Conservation (phyloP, 2,113 vertebrate genomes). For the Copsychus sechellarum region DNA sequence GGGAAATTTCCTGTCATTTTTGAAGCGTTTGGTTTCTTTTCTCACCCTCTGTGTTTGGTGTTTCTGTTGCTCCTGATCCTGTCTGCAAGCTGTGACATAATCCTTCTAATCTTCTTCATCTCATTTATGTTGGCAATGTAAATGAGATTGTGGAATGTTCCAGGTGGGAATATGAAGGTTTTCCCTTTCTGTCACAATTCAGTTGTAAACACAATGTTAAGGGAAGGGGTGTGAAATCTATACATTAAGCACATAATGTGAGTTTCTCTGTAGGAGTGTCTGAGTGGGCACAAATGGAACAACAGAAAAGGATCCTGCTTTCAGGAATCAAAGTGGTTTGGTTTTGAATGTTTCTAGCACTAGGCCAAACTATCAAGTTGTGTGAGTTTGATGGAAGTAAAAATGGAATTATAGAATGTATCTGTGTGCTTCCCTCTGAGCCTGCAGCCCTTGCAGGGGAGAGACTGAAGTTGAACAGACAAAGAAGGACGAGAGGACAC, state of each 20-base stretch:
- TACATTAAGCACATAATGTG: background rate
- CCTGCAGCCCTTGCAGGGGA: background rate
- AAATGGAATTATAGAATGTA: fast-evolving
- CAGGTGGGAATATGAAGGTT: background rate
- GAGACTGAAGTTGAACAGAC: background rate
- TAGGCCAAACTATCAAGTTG: background rate
- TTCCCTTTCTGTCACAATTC: background rate
- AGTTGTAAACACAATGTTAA: background rate
- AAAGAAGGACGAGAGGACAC: background rate
- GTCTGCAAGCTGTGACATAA: background rate
- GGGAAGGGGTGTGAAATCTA: background rate
- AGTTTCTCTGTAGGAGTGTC: background rate
- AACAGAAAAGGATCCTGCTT: background rate
- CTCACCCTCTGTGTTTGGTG: background rate
- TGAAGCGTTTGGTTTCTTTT: background rate
- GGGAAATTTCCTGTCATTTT: background rate
- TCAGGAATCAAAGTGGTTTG: background rate
- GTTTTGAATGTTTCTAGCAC: background rate
- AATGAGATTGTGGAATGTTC: background rate
- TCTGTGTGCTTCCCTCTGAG: background rate
- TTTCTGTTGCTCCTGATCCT: background rate
- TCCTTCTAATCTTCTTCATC: background rate
- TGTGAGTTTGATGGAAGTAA: background rate
- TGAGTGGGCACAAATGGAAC: background rate
- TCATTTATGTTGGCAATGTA: background rate